Evolutionary conservation across 2,797 vertebrate genomes (phyloP).

Genomic region (Poeciliopsis paucimaculata): DNA sequence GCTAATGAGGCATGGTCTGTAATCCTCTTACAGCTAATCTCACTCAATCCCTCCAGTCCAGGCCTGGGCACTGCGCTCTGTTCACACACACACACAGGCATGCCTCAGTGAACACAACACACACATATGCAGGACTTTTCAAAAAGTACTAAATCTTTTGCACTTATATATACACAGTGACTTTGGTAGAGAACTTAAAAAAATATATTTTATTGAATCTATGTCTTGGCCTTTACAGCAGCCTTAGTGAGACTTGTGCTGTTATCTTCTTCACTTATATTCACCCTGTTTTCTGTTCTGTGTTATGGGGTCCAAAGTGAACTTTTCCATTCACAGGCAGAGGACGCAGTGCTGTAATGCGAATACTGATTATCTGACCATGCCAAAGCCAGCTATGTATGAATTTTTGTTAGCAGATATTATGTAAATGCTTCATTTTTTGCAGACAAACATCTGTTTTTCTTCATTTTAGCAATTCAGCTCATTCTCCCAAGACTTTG

Average conservation of each 20-base stretch:
- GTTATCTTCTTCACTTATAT: conserved; percentile 29
- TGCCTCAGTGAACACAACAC: conserved; percentile 56
- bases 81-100: conserved; percentile 35
- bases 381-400: conserved; percentile 33
- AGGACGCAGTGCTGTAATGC: conserved; percentile 41
- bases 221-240: conserved; percentile 10
- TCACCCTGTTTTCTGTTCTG: conserved; percentile 42
- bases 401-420: conserved; percentile 7
- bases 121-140: conserved; percentile 25
- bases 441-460: conserved; percentile 57
- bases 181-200: conserved; percentile 24
- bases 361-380: conserved; percentile 65
- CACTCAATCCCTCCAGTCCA: conserved; percentile 73
- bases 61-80: conserved; percentile 65
- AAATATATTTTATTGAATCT: conserved; percentile 10
- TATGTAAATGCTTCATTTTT: conserved; percentile 35
- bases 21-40: conserved; percentile 81
- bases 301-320: conserved; percentile 67
- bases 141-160: conserved; percentile 38
- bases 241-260: conserved; percentile 19
- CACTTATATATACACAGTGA: conserved; percentile 12
- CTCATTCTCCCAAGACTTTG: conserved; percentile 56
- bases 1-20: conserved; percentile 81
- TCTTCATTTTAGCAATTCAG: conserved; percentile 64
- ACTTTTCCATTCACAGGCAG: conserved; percentile 50